A percentile compares a stretch with the other conserved stretches of the same genome.
These are phyloP conservation scores for Philopedon plagiatum DNA, from an alignment of 2,888 invertebrate genomes.

Conservation along the genomic window DNA sequence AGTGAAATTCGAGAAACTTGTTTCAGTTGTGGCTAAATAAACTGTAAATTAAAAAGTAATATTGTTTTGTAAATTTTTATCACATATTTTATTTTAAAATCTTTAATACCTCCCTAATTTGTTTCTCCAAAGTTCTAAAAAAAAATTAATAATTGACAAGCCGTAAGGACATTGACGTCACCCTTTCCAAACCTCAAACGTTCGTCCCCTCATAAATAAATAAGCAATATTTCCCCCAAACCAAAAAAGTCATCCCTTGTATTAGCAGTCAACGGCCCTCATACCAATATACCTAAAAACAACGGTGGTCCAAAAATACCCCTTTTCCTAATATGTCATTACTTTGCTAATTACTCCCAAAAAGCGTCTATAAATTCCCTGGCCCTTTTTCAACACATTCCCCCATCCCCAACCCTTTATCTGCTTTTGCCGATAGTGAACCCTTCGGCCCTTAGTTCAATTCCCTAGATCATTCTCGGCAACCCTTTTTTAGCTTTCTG, in stretches of 20 bases:
- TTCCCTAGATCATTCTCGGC: constrained; percentile 66
- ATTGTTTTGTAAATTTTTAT: too few species aligned
- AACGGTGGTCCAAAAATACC: constrained; percentile 51
- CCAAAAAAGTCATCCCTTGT: constrained; percentile 40
- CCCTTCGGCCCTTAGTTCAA: constrained; percentile 62
- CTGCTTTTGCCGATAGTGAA: constrained; percentile 52
- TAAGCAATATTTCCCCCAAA: constrained; percentile 36
- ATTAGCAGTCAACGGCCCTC: not conserved
- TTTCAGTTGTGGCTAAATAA: too few species aligned
- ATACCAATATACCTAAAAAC: constrained; percentile 34
- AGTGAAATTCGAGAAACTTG: too few species aligned
- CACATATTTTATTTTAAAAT: too few species aligned
- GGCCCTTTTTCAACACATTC: constrained; percentile 60
- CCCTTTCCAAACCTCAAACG: constrained; percentile 37
- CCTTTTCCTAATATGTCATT: constrained; percentile 62
- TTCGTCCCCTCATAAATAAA: constrained; percentile 37
- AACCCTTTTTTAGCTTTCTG: constrained; percentile 60
- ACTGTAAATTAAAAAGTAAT: too few species aligned
- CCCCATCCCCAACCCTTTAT: constrained; percentile 41
- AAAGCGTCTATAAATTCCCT: constrained; percentile 63
- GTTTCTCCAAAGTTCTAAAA: too few species aligned
- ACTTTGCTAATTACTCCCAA: constrained; percentile 64
- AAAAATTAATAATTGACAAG: constrained; percentile 3
- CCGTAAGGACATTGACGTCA: not conserved
- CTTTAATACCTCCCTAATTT: too few species aligned